These are phyloP conservation scores for Spermophilus dauricus DNA, from an alignment of 2,113 vertebrate species.

Conservation along the genomic window DNA sequence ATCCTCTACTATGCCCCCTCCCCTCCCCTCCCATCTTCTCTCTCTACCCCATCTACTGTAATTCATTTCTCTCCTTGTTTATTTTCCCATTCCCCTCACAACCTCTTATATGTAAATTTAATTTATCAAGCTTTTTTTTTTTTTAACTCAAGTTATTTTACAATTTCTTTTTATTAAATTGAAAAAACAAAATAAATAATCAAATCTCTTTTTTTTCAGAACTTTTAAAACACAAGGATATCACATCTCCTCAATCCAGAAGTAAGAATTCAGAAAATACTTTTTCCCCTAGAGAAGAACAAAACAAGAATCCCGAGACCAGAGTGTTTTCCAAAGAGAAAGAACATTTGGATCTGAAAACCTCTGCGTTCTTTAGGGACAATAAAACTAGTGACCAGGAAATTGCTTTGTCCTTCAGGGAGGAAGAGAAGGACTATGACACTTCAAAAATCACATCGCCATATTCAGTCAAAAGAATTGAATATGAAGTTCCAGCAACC, in stretches of 20 bases:
- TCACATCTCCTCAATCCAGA: not conserved
- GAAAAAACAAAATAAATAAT: conserved; percentile 25
- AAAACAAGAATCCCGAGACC: not conserved
- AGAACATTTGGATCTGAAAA: not conserved
- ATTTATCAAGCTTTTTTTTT: too few species aligned
- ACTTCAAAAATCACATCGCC: not conserved
- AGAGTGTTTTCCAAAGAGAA: not conserved
- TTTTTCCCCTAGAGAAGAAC: not conserved
- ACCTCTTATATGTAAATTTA: too few species aligned
- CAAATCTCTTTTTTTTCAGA: conserved; percentile 70
- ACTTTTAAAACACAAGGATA: not conserved
- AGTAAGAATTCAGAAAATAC: not conserved
- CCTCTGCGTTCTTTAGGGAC: not conserved
- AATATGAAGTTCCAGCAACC: conserved; percentile 3
- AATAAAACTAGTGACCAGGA: not conserved
- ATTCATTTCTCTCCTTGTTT: too few species aligned
- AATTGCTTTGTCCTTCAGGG: not conserved
- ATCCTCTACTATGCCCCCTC: too few species aligned
- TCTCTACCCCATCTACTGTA: too few species aligned
- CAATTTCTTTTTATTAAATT: conserved; percentile 13
- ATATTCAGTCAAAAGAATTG: not conserved
- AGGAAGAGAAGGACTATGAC: not conserved
- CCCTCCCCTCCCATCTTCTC: too few species aligned
- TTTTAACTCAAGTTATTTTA: not conserved
- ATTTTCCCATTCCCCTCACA: too few species aligned